These are phyloP conservation scores for Xenopus tropicalis DNA, from an alignment of 2,113 vertebrate species.

Conservation along the genomic window DNA sequence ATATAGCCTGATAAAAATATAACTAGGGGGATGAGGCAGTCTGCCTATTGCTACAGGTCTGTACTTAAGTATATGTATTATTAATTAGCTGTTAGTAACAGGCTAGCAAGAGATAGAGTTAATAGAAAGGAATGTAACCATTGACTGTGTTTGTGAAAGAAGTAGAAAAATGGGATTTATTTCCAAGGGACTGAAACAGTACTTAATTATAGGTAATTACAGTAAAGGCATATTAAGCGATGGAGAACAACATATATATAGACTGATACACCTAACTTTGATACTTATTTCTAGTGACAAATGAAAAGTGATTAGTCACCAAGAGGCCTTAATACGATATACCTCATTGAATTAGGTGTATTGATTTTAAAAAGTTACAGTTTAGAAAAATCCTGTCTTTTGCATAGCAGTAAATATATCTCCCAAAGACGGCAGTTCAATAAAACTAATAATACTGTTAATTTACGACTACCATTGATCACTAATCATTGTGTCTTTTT, in stretches of 20 bases:
- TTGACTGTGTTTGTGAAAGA: too few relatives aligned
- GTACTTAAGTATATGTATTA: too few relatives aligned
- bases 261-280: neutral
- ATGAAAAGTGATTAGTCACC: neutral
- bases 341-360: neutral
- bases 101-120: too few relatives aligned
- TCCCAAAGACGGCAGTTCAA: neutral
- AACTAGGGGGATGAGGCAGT: too few relatives aligned
- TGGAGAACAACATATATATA: neutral
- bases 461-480: neutral
- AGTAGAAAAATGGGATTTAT: too few relatives aligned
- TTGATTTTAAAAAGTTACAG: neutral
- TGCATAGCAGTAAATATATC: neutral
- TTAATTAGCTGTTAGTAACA: too few relatives aligned
- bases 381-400: neutral
- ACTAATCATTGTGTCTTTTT: neutral
- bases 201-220: neutral
- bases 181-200: too few relatives aligned
- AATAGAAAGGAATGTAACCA: too few relatives aligned
- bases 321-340: neutral
- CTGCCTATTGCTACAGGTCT: too few relatives aligned
- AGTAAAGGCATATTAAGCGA: neutral
- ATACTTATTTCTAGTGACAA: neutral
- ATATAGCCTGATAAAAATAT: too few relatives aligned
- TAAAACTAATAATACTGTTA: slow-evolving; percentile 1